Base-by-base conservation (phyloP, 2,113 vertebrate species). In the Collichthys lucidus region DNA sequence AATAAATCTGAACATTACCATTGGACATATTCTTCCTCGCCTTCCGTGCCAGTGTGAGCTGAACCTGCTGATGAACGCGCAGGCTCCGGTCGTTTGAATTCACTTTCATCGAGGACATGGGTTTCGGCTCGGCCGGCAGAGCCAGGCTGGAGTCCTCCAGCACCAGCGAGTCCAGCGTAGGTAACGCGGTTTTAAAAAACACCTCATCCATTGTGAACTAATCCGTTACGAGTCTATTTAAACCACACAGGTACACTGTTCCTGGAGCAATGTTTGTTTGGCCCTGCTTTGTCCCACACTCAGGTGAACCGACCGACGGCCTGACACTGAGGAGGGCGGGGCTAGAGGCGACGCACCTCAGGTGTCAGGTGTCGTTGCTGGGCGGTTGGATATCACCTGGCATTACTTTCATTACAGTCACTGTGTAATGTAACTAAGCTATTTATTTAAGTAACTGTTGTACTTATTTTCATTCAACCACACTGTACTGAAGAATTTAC, bases 1-100 rank as follows among this genome's bases (percentile, higher is more conserved):
- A 7, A 4, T 11, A 20, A 62, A 17, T 24, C 14, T 11, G 11
- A 2, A 14, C 44, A 17, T 85, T 93, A 95, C 94, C 94, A 49
- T 85, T 87, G 16, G 84, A 63, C 15, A 29, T 19, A 10, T 60
- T 4, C 29, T 47, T 82, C 14, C 72, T 93, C 11, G 79, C 63
- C 81, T 64, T 94, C 79, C 93, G 88, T 0, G 86, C 82, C 76
- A 95, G 85, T 0, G 92, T 92, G 64, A 95, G 92, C 84, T 92
- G 93, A 14, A 96, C 94, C 84, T 95, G 95, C 74, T 87, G 92
- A 0, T 92, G 92, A 0, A 94, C 91, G 0, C 94, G 89, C 24
- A 70, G 77, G 20, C 78, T 88, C 60, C 87, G 82, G 29, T 86
- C 72, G 29, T 0, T 46, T 1, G 65, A 40, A 1, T 46, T 66